Percentiles rank a stretch among this genome's conserved stretches.
Conservation (phyloP, 2,888 invertebrate genomes). For the Gonocerus acuteangulatus region DNA sequence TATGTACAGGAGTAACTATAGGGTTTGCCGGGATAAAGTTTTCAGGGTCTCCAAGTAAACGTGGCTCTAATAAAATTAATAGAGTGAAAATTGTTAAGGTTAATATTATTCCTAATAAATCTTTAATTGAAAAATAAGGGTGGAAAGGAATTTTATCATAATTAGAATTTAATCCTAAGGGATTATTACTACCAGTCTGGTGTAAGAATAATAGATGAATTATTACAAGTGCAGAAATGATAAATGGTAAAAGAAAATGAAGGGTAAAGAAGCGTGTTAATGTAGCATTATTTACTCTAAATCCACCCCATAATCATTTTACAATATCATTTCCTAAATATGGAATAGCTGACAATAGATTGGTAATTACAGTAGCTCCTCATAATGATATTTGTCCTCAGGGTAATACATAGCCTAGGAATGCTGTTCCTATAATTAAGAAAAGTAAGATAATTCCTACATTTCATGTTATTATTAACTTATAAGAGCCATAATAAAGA, state of each 20-base stretch:
- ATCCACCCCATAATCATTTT: constrained; percentile 68
- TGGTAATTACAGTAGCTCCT: constrained; percentile 73
- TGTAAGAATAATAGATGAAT: constrained; percentile 60
- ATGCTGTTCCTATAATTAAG: constrained; percentile 61
- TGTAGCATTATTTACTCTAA: constrained; percentile 64
- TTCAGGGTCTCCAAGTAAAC: constrained; percentile 60
- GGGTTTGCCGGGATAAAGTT: constrained; percentile 66
- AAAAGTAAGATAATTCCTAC: constrained; percentile 59
- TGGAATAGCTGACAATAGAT: constrained; percentile 63
- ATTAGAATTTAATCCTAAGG: constrained; percentile 57
- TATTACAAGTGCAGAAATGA: constrained; percentile 54
- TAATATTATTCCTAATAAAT: constrained; percentile 54
- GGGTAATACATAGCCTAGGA: constrained; percentile 68
- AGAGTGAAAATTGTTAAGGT: constrained; percentile 48
- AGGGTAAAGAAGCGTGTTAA: constrained; percentile 58
- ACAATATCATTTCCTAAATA: constrained; percentile 50
- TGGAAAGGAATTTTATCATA: constrained; percentile 62
- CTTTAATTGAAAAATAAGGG: constrained; percentile 58
- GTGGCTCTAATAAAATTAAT: constrained; percentile 51
- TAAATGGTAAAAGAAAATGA: constrained; percentile 51
- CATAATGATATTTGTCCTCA: constrained; percentile 78
- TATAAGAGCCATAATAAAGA: constrained; percentile 20
- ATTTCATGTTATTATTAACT: constrained; percentile 54
- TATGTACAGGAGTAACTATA: constrained; percentile 62
- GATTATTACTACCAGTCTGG: constrained; percentile 61